A percentile compares a stretch with the other conserved stretches of the same genome.
Conservation (phyloP, 2,888 invertebrate genomes). For the Psylliodes chrysocephalus region DNA sequence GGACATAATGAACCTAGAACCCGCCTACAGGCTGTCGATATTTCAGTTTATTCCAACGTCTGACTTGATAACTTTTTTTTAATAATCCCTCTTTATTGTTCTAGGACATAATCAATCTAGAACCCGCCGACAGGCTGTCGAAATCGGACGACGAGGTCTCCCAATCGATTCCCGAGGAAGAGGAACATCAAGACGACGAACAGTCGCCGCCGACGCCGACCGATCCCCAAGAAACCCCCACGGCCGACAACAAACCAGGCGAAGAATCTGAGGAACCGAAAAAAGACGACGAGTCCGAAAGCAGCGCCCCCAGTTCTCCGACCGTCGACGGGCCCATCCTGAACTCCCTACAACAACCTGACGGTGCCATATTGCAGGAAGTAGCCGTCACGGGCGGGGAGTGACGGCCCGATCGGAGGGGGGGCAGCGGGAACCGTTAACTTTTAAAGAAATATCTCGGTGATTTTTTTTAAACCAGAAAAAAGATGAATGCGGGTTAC, state of each 20-base stretch:
- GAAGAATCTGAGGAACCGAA: background rate
- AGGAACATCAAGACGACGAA: slow-evolving; percentile 21
- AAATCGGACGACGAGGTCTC: slow-evolving; percentile 16
- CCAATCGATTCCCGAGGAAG: slow-evolving; percentile 25
- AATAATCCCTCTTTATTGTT: too few relatives aligned
- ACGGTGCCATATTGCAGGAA: slow-evolving; percentile 41
- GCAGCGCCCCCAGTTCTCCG: slow-evolving; percentile 13
- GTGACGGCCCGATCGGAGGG: slow-evolving; percentile 5
- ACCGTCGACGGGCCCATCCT: slow-evolving; percentile 21
- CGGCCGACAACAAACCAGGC: background rate
- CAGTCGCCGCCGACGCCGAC: background rate
- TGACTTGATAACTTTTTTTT: too few relatives aligned
- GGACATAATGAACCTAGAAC: too few relatives aligned
- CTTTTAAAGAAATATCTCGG: slow-evolving; percentile 13
- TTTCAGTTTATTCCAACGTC: too few relatives aligned
- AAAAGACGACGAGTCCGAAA: background rate
- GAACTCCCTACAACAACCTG: slow-evolving; percentile 22
- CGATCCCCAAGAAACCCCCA: too few relatives aligned
- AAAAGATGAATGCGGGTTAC: slow-evolving; percentile 31
- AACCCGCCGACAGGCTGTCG: slow-evolving; percentile 8
- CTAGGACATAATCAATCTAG: slow-evolving; percentile 16
- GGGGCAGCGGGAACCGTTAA: too few relatives aligned
- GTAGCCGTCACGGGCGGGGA: slow-evolving; percentile 41
- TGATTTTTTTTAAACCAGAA: slow-evolving; percentile 24
- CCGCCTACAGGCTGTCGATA: too few relatives aligned